Evolutionary conservation across 2,888 invertebrate genomes (phyloP).

Genomic region (Tinea pellionella): DNA sequence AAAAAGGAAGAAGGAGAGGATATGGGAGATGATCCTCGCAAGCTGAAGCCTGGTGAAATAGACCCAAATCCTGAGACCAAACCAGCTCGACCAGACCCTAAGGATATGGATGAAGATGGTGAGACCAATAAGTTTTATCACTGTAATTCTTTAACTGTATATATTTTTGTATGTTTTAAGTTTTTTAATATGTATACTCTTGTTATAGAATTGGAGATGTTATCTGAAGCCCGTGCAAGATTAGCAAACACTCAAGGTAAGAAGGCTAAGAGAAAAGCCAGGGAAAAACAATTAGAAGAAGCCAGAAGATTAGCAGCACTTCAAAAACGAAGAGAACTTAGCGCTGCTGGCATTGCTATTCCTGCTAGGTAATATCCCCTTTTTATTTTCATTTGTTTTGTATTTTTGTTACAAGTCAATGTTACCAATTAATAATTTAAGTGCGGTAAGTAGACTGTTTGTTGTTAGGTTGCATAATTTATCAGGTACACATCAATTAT

Average conservation of each 20-base stretch:
- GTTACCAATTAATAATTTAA: no score
- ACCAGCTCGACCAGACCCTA: conserved; percentile 98
- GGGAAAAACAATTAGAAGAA: conserved; percentile 98
- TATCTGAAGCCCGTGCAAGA: conserved; percentile 97
- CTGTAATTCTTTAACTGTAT: no score
- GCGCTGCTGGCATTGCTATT: conserved; percentile 92
- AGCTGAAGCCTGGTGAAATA: conserved; percentile 98
- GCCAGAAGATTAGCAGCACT: conserved; percentile 95
- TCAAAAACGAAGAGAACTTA: conserved; percentile 96
- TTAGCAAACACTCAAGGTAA: conserved; percentile 98
- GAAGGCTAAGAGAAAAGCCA: conserved; percentile 92
- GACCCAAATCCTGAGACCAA: conserved; percentile 99
- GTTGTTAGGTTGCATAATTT: no score
- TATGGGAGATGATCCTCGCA: conserved; percentile 92
- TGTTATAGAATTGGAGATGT: conserved; percentile 92
- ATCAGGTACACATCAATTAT: no score
- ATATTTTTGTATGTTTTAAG: no score
- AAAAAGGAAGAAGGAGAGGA: conserved; percentile 96
- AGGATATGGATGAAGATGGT: conserved; percentile 99
- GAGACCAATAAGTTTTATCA: conserved; percentile 21
- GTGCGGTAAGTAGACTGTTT: no score
- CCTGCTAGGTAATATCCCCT: conserved; percentile 46
- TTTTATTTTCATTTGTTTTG: no score
- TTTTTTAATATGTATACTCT: not conserved
- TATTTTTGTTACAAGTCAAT: no score